Base-by-base conservation (phyloP, 2,113 vertebrate genomes). In the Sciurus niger region DNA sequence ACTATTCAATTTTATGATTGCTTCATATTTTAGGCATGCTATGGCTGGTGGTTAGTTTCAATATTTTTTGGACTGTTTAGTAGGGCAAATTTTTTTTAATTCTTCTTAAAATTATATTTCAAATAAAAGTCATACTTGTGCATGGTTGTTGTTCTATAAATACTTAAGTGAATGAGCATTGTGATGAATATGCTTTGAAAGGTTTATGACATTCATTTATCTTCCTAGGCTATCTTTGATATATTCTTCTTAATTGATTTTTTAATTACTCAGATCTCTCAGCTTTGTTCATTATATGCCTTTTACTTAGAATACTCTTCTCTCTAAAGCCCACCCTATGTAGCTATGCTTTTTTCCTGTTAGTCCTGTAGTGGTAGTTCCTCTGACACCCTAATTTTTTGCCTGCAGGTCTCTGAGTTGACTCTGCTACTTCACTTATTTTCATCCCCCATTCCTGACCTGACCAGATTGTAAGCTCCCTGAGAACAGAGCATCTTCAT, bases 331-430 rank as follows among this genome's bases (percentile, higher is more conserved):
- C 5, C 5, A 4, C 7, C n/a, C 40, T 43, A 28, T 10, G 5
- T 22, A 14, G 24, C 3, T 30, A 37, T 63, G 83, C 7, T n/a
- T 2, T 13, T 30, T 3, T 34, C 40, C 51, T 13, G 0, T 16
- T 24, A 11, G 48, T 7, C 11, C 24, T 46, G 8, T 2, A 2
- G 3, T 0, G 14, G 55, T 0, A 0, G 4, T 58, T 30, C 77
- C 13, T 0, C 30, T 0, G 25, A 17, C 22, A n/a, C 25, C 40
- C 67, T 55, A 18, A 1, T 30, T 11, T 24, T 46, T 55, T 63
- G 9, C 16, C 30, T 4, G 0, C 4, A 14, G 34, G 13, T 22
- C 1, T 30, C 85, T 40, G 55, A n/a, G 37, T 51, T n/a, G 30
- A 51, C 63, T 32, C 25, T 55, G 28, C 40, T 14, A 17, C 43